Conservation (phyloP, 2,113 vertebrate species). For the Hymenochirus boettgeri region DNA sequence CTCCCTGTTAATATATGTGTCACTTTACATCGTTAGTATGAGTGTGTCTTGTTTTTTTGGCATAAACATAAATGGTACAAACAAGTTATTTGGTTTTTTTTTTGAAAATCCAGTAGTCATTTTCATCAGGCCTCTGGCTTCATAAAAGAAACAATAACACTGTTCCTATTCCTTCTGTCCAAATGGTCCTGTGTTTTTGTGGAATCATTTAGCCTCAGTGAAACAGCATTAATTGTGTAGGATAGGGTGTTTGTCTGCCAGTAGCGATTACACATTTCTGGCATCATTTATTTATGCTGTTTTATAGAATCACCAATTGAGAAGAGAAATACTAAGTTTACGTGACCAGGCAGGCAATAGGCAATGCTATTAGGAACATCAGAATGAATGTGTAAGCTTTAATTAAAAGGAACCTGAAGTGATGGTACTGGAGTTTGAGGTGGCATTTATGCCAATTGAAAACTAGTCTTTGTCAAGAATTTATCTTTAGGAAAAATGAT, state of each 20-base stretch:
- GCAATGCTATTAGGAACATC: slow-evolving; percentile 8
- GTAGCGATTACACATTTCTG: slow-evolving; percentile 7
- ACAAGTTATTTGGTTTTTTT: no score
- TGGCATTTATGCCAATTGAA: slow-evolving; percentile 18
- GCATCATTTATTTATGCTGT: slow-evolving; percentile 8
- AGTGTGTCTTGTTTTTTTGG: no score
- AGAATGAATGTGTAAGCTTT: slow-evolving; percentile 23
- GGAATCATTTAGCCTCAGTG: slow-evolving; percentile 27
- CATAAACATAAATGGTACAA: no score
- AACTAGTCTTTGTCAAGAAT: slow-evolving; percentile 25
- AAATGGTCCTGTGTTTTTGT: slow-evolving; percentile 34
- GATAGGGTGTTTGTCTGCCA: slow-evolving; percentile 23
- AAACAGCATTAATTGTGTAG: slow-evolving; percentile 31
- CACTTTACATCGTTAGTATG: no score
- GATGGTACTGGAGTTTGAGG: slow-evolving; percentile 10
- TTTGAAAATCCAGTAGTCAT: no score
- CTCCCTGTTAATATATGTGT: no score
- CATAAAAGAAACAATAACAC: slow-evolving; percentile 3
- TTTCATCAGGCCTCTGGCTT: slow-evolving; percentile 18
- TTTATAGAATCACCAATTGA: slow-evolving; percentile 5
- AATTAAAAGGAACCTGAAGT: slow-evolving; percentile 25
- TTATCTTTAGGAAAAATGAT: slow-evolving; percentile 29
- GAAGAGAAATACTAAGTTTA: slow-evolving; percentile 18
- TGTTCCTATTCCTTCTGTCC: slow-evolving; percentile 16
- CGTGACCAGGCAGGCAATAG: slow-evolving; percentile 3